Percentiles rank a stretch among this genome's conserved stretches.
These are phyloP conservation scores for Pseudopipra pipra DNA, from an alignment of 2,113 vertebrate species.

Conservation along the genomic window DNA sequence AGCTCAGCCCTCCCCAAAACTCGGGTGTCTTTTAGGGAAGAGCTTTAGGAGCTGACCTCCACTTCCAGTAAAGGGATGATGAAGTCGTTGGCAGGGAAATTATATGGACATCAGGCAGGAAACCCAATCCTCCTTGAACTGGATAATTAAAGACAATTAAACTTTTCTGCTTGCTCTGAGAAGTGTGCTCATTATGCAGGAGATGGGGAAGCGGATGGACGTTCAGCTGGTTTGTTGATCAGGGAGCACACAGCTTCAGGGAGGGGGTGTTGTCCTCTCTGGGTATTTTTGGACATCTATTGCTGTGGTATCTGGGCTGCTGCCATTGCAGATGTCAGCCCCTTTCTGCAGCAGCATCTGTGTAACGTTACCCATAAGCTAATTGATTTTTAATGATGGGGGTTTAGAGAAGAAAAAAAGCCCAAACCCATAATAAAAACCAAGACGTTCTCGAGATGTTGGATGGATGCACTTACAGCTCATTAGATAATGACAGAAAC, in stretches of 20 bases:
- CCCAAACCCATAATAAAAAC: background rate
- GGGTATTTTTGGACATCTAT: background rate
- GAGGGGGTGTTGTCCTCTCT: background rate
- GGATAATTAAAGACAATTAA: conserved; percentile 93
- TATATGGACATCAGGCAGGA: conserved; percentile 82
- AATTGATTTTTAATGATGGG: conserved; percentile 47
- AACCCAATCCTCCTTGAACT: conserved; percentile 85
- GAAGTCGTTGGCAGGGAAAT: conserved; percentile 85
- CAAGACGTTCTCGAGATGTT: background rate
- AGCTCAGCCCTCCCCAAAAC: background rate
- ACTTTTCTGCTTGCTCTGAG: conserved; percentile 88
- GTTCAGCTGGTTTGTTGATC: background rate
- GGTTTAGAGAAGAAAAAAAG: background rate
- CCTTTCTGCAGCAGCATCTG: conserved; percentile 17
- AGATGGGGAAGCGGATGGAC: conserved; percentile 49
- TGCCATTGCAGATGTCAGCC: conserved; percentile 5
- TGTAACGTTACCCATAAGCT: background rate
- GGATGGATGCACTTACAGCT: conserved; percentile 28
- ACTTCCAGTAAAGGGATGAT: conserved; percentile 72
- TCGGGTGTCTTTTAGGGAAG: background rate
- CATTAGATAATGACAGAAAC: background rate
- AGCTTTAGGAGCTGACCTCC: conserved; percentile 1
- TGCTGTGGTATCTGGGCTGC: background rate
- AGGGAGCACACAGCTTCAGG: background rate
- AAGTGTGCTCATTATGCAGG: conserved; percentile 84